phyloP scores from a whole-genome alignment of 2,888 invertebrate genomes.

The Nycteola revayana region DNA sequence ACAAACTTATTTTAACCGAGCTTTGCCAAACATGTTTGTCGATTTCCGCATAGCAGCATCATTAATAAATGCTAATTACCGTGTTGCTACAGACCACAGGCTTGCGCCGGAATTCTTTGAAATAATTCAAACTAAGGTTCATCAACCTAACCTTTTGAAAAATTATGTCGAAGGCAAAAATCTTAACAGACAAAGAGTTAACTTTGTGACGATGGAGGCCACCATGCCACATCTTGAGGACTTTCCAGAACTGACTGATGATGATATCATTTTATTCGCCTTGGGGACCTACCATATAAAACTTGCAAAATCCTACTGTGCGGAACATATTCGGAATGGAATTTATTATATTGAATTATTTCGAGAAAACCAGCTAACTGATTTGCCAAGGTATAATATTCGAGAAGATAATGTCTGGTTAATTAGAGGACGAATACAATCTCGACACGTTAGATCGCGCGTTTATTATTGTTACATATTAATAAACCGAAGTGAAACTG shows the following conservation, averaged over 20 bases:
- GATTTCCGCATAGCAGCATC: constrained; percentile 8
- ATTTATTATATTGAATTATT: constrained; percentile 9
- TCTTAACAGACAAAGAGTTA: constrained; percentile 6
- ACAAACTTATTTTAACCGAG: constrained; percentile 8
- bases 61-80: constrained; percentile 3
- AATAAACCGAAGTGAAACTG: constrained; percentile 6
- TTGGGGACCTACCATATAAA: constrained; percentile 13
- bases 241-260: constrained; percentile 6
- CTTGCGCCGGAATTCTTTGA: constrained; percentile 1
- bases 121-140: constrained; percentile 1
- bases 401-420: constrained; percentile 1
- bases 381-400: background rate
- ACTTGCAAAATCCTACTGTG: constrained; percentile 12
- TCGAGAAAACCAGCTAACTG: background rate
- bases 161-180: constrained; percentile 1
- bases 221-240: constrained; percentile 2
- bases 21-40: constrained; percentile 7
- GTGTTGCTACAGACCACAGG: constrained; percentile 2
- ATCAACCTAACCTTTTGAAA: background rate
- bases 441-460: constrained; percentile 2
- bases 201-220: constrained; percentile 3
- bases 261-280: constrained; percentile 5
- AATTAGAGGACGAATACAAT: constrained; percentile 5
- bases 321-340: constrained; percentile 9
- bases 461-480: constrained; percentile 21